Base-by-base conservation (phyloP, 2,113 vertebrate species). In the Ranitomeya variabilis region DNA sequence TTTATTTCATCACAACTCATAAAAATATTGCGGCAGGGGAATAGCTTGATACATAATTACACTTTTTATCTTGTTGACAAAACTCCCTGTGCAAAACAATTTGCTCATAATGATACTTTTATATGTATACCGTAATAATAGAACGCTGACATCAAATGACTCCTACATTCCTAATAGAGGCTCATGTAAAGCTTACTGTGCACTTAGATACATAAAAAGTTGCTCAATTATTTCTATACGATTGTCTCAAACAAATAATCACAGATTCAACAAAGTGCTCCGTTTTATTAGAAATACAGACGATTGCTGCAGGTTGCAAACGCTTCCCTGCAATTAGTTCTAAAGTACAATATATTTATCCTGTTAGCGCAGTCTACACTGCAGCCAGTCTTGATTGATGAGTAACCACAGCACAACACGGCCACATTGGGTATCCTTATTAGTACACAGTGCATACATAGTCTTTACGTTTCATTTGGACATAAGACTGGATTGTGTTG, bases 41-140 rank as follows among this genome's bases (percentile, higher is more conserved):
- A 87, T 87, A 80, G 76, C 76, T 67, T 67, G 85, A 79, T 79
- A n/a, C 85, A 87, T 87, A 79, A 87, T 87, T 87, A 87, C 13
- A 51, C 74, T 87, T 87, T 87, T 87, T 87, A 87, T 87, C 85
- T 87, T 87, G 57, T 86, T 86, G 74, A 87, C 85, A 87, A 87
- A 87, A 87, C 80, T 87, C 85, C 76, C 85, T 87, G 85, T 79
- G 51, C 85, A 87, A 80, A 87, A 80, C 85, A 87, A 80, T 78
- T 79, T 79, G 76, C 74, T 87, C 16, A 80, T 80, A 80, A 87
- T 87, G 76, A 80, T 80, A 23, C 59, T 79, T 79, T 79, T 51
- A 79, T 87, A 79, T 69, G 74, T 79, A 78, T 80, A 77, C 45
- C 86, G 80, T 87, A 78, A 87, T 78, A 87, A 87, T 80, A 79